phyloP scores from a whole-genome alignment of 2,797 vertebrate genomes.

The Takifugu ocellatus region DNA sequence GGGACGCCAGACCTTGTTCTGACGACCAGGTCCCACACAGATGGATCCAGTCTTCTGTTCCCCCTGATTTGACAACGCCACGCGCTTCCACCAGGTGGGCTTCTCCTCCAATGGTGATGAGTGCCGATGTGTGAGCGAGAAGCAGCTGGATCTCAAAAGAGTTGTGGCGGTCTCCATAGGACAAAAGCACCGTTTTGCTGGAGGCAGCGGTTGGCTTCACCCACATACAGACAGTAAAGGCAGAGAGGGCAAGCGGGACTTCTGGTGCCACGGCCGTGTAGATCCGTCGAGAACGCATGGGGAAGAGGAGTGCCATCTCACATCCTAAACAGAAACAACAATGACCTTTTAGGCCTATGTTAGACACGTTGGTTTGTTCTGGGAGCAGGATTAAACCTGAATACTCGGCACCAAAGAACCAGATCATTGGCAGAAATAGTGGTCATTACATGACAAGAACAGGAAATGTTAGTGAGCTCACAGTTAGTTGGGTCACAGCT shows the following conservation, averaged over 20 bases:
- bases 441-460: too few relatives aligned
- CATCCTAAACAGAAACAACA: constrained; percentile 74
- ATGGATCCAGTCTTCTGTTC: constrained; percentile 77
- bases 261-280: constrained; percentile 81
- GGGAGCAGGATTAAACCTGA: too few relatives aligned
- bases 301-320: constrained; percentile 88
- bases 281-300: constrained; percentile 91
- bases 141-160: constrained; percentile 90
- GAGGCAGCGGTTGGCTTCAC: constrained; percentile 80
- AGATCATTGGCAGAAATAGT: too few relatives aligned
- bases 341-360: too few relatives aligned
- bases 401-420: too few relatives aligned
- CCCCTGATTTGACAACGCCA: constrained; percentile 52
- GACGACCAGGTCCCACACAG: constrained; percentile 89
- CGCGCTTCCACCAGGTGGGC: constrained; percentile 74
- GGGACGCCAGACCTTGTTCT: constrained; percentile 68
- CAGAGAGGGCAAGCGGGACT: constrained; percentile 65
- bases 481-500: too few relatives aligned
- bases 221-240: constrained; percentile 90
- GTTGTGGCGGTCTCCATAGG: constrained; percentile 86
- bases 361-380: too few relatives aligned
- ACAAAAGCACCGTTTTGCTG: constrained; percentile 89
- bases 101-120: constrained; percentile 79
- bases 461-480: too few relatives aligned
- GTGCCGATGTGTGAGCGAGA: constrained; percentile 69